These are phyloP conservation scores for Lycocerus yunnanus DNA, from an alignment of 2,888 invertebrate species.

Conservation along the genomic window DNA sequence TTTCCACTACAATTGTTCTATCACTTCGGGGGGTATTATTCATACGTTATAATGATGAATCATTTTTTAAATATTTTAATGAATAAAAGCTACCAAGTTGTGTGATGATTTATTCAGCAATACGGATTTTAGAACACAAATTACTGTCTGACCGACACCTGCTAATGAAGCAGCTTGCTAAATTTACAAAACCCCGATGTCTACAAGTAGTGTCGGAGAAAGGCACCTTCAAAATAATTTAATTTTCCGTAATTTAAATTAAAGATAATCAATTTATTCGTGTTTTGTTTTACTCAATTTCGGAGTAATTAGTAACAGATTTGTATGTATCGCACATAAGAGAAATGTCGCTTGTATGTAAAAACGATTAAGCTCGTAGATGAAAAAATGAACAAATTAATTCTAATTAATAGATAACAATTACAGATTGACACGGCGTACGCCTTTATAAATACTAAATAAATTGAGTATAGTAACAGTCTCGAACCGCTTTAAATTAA, in stretches of 20 bases:
- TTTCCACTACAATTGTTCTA: not conserved
- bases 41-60: too few relatives aligned
- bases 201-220: not conserved
- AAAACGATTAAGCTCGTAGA: not conserved
- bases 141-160: not conserved
- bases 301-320: not conserved
- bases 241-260: not conserved
- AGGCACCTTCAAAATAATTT: not conserved
- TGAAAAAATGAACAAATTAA: not conserved
- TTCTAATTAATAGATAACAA: not conserved
- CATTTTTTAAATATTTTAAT: not conserved
- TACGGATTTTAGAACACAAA: not conserved
- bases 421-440: not conserved
- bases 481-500: slow-evolving; percentile 19
- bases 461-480: slow-evolving; percentile 1
- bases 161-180: not conserved
- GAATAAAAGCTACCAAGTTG: not conserved
- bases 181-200: not conserved
- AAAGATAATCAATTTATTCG: not conserved
- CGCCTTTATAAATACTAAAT: slow-evolving; percentile 8
- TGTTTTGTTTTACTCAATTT: not conserved
- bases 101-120: not conserved
- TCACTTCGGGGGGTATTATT: not conserved
- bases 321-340: not conserved
- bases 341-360: not conserved